Percentiles rank a stretch among this genome's conserved stretches.
phyloP scores from a whole-genome alignment of 2,888 invertebrate genomes.

The Drosophila multiciliata region DNA sequence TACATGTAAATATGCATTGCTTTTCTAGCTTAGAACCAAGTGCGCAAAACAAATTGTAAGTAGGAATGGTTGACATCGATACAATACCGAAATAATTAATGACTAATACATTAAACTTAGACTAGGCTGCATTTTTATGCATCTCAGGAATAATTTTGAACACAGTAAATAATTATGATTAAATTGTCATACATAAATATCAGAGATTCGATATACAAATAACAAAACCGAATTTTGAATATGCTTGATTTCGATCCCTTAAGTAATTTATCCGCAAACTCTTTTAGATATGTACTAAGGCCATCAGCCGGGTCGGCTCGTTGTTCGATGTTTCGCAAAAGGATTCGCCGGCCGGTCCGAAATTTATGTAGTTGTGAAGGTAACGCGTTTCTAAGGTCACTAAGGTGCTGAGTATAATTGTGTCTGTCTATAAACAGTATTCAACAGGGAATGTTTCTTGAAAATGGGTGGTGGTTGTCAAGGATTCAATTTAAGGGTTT shows the following conservation, averaged over 20 bases:
- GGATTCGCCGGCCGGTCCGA: conserved; percentile 33
- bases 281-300: conserved; percentile 58
- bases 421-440: conserved; percentile 42
- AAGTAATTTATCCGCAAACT: conserved; percentile 23
- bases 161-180: conserved; percentile 57
- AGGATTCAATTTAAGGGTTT: conserved; percentile 33
- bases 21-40: conserved; percentile 54
- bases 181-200: conserved; percentile 24
- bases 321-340: conserved; percentile 51
- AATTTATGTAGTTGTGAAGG: conserved; percentile 53
- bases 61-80: conserved; percentile 69
- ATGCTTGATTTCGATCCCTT: conserved; percentile 9
- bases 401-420: conserved; percentile 68
- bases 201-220: conserved; percentile 36
- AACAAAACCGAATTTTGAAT: conserved; percentile 20
- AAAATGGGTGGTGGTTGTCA: conserved; percentile 20
- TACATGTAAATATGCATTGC: conserved; percentile 43
- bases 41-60: conserved; percentile 72
- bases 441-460: conserved; percentile 61
- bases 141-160: conserved; percentile 69
- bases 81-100: conserved; percentile 49
- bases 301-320: conserved; percentile 42
- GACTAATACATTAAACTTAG: conserved; percentile 58
- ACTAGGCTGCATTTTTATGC: conserved; percentile 63
- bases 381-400: conserved; percentile 79